Evolutionary conservation across 2,888 invertebrate genomes (phyloP).

Genomic region (Pristionchus japonicus): DNA sequence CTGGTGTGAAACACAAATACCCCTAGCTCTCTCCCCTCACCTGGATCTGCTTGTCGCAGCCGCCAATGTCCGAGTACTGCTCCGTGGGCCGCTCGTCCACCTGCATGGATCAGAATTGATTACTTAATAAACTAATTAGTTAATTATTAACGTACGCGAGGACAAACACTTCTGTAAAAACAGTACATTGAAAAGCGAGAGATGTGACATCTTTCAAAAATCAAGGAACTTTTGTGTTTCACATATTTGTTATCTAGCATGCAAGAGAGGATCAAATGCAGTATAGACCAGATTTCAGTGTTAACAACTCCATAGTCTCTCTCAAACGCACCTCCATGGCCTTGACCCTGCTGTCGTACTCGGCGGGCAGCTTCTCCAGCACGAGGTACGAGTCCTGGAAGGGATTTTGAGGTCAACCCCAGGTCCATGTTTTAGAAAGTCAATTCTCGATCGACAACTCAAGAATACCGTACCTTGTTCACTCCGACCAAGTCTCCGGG

Average conservation of each 20-base stretch:
- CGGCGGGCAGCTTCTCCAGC: constrained; percentile 84
- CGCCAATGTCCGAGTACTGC: constrained; percentile 99
- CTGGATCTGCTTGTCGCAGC: constrained; percentile 97
- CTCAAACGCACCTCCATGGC: constrained; percentile 71
- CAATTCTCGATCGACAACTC: too few species aligned
- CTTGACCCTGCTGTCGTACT: constrained; percentile 75
- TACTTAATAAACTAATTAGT: neutral
- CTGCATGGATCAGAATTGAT: constrained; percentile 76
- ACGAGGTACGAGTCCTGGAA: constrained; percentile 93
- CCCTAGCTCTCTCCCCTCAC: neutral
- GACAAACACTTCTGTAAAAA: neutral
- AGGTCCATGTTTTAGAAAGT: too few species aligned
- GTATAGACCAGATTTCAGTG: neutral
- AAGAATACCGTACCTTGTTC: too few species aligned
- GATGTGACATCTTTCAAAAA: too few species aligned
- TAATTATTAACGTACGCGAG: neutral
- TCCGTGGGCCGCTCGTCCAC: constrained; percentile 99
- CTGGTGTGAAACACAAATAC: neutral
- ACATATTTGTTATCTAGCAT: too few species aligned
- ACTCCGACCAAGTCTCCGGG: constrained; percentile 87
- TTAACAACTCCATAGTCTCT: neutral
- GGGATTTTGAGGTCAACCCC: too few species aligned
- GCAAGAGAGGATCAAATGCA: too few species aligned
- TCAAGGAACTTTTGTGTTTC: too few species aligned
- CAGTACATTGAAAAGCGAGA: too few species aligned